A percentile compares a stretch with the other conserved stretches of the same genome.
phyloP scores from a whole-genome alignment of 2,113 vertebrate species.

The Barnardius zonarius region DNA sequence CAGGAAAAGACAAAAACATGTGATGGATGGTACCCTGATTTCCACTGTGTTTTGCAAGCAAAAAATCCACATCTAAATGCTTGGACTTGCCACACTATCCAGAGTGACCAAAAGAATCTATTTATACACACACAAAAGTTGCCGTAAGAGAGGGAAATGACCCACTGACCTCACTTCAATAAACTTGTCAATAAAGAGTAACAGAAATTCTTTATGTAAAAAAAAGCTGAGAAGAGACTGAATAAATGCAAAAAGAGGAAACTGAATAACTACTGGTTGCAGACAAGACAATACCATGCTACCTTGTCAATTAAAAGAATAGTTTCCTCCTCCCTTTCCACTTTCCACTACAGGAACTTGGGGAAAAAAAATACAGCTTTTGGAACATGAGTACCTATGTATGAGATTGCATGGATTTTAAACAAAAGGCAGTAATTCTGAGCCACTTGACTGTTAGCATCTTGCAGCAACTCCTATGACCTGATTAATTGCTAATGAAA shows the following conservation, averaged over 20 bases:
- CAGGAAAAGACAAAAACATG: background rate
- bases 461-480: background rate
- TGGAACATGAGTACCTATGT: background rate
- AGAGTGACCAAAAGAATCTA: background rate
- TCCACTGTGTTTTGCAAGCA: background rate
- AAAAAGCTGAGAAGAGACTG: background rate
- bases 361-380: background rate
- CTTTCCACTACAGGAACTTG: background rate
- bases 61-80: background rate
- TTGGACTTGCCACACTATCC: background rate
- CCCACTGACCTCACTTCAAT: background rate
- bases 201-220: background rate
- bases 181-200: background rate
- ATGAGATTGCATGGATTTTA: background rate
- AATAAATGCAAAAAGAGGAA: background rate
- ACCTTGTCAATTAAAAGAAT: background rate
- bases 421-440: background rate
- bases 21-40: background rate
- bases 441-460: background rate
- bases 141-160: background rate
- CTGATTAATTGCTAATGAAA: constrained; percentile 29
- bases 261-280: background rate
- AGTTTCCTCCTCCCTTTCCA: background rate
- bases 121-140: background rate
- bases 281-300: background rate